Evolutionary conservation across 2,797 vertebrate genomes (phyloP).

Genomic region (Peromyscus attwateri): DNA sequence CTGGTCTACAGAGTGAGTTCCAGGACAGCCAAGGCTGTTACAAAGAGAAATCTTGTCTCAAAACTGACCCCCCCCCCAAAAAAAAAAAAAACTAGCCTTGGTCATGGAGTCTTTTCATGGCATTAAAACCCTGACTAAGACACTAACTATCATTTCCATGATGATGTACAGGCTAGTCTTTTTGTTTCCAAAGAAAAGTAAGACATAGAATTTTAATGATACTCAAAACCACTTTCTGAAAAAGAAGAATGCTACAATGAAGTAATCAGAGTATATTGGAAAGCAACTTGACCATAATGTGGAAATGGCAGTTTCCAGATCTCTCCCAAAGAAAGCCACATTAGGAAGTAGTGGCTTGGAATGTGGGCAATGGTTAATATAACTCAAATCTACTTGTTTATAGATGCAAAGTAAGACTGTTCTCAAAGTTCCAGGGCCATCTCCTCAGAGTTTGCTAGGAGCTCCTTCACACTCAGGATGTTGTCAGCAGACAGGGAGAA

Average conservation of each 20-base stretch:
- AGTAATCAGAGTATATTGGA: constrained; percentile 43
- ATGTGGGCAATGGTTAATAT: neutral
- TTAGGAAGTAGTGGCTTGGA: neutral
- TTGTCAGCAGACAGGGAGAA: neutral
- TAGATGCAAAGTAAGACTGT: neutral
- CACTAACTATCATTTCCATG: neutral
- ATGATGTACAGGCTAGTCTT: neutral
- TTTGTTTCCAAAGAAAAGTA: neutral
- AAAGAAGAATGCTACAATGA: neutral
- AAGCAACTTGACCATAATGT: neutral
- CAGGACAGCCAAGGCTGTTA: too few species aligned
- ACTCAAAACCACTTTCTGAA: constrained; percentile 47
- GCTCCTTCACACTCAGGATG: neutral
- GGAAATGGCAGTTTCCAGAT: constrained; percentile 29
- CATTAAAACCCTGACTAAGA: neutral
- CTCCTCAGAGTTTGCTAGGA: neutral
- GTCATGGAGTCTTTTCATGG: neutral
- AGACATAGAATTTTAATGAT: neutral
- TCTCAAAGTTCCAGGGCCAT: neutral
- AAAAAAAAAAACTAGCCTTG: too few species aligned
- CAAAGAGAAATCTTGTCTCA: too few species aligned
- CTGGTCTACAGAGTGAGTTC: too few species aligned
- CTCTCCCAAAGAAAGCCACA: constrained; percentile 53
- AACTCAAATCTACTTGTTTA: neutral
- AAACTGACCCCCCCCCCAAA: too few species aligned